A percentile compares a stretch with the other conserved stretches of the same genome.
Evolutionary conservation across 2,797 vertebrate species (phyloP).

Genomic region (Hippocampus kuda): DNA sequence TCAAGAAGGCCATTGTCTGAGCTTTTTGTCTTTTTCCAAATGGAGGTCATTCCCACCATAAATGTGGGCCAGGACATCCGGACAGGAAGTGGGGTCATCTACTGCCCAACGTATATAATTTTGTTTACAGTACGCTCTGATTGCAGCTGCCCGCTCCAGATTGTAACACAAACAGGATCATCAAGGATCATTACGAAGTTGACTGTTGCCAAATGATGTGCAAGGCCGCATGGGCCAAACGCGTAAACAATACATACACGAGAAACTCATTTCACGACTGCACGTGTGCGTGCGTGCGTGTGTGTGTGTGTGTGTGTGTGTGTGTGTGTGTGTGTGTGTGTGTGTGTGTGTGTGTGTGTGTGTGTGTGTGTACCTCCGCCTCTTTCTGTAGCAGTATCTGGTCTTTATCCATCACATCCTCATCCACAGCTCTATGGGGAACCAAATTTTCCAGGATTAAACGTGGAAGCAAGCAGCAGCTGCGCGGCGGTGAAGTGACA

Average conservation of each 20-base stretch:
- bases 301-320: no score
- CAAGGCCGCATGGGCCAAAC: not conserved
- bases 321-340: slow-evolving; percentile 30
- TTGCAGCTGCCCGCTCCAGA: slow-evolving; percentile 27
- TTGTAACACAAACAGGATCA: slow-evolving; percentile 32
- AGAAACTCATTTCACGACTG: not conserved
- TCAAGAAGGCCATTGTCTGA: not conserved
- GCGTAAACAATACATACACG: not conserved
- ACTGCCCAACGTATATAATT: slow-evolving; percentile 42
- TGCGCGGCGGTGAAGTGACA: not conserved
- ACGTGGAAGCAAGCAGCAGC: not conserved
- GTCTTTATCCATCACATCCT: slow-evolving; percentile 86
- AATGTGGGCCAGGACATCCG: slow-evolving; percentile 38
- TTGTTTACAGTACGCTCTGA: slow-evolving; percentile 55
- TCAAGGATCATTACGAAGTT: slow-evolving; percentile 34
- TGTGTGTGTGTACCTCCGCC: slow-evolving; percentile 73
- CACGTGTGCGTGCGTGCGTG: not conserved
- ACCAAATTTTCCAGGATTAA: not conserved
- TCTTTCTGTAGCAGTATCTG: slow-evolving; percentile 90
- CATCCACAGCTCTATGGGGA: slow-evolving; percentile 72
- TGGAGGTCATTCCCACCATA: slow-evolving; percentile 50
- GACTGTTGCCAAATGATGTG: slow-evolving; percentile 19
- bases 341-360: slow-evolving; percentile 5
- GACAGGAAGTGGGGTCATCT: slow-evolving; percentile 56
- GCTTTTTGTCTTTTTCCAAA: not conserved